These are phyloP conservation scores for Gallinago undulata DNA, from an alignment of 2,113 vertebrate species.

Conservation along the genomic window DNA sequence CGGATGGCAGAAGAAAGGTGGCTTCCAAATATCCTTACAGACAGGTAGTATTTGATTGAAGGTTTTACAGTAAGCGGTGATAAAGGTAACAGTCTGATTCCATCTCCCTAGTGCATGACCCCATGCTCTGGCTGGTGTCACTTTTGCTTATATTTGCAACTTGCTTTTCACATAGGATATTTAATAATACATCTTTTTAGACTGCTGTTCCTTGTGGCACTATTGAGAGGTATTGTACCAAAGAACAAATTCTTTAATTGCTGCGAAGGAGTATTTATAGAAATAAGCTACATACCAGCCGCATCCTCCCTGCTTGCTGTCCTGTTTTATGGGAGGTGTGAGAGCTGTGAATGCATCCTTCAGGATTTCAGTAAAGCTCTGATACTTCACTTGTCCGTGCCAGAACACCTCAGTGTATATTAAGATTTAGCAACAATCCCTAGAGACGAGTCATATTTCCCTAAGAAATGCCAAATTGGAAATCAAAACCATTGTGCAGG, in stretches of 20 bases:
- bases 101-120: background rate
- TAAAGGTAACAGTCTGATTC: background rate
- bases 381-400: background rate
- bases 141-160: background rate
- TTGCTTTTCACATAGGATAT: background rate
- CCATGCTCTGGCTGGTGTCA: fast-evolving
- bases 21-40: background rate
- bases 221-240: background rate
- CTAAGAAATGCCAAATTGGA: background rate
- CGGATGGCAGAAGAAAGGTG: fast-evolving
- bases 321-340: conserved; percentile 17
- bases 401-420: background rate
- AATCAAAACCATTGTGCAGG: background rate
- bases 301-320: background rate
- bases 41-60: background rate
- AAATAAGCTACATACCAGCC: background rate
- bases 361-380: background rate
- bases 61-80: background rate
- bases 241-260: background rate
- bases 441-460: background rate
- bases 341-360: conserved; percentile 25
- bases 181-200: background rate
- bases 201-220: background rate
- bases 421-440: background rate
- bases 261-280: background rate